Percentiles rank a stretch among this genome's conserved stretches.
Conservation (phyloP, 1,140 invertebrate species). For the Brachionus asplanchnoidis region DNA sequence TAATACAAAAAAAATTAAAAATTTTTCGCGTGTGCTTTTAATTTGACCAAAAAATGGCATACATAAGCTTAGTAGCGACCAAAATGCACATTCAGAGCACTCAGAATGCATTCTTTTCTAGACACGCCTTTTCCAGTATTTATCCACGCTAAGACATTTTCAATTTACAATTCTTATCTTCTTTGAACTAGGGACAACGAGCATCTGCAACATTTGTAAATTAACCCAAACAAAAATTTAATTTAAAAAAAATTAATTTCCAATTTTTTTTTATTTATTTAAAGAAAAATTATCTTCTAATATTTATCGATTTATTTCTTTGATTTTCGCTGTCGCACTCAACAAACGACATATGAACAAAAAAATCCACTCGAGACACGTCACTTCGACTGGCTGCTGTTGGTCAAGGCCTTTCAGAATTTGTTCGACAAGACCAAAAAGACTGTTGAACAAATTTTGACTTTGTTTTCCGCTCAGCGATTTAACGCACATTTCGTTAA, state of each 20-base stretch:
- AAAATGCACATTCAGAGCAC: not conserved
- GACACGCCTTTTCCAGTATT: not conserved
- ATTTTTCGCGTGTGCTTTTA: not conserved
- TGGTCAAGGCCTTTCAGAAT: not conserved
- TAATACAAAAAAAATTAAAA: not conserved
- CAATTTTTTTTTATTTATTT: not conserved
- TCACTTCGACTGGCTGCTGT: not conserved
- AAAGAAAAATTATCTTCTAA: no score
- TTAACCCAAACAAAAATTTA: not conserved
- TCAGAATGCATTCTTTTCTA: not conserved
- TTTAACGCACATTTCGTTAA: conserved; percentile 31
- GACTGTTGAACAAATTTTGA: not conserved
- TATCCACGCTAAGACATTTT: not conserved
- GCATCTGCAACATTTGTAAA: not conserved
- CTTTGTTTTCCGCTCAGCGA: not conserved
- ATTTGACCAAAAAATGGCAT: not conserved
- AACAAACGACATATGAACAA: conserved; percentile 19
- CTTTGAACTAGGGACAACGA: not conserved
- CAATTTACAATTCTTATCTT: not conserved
- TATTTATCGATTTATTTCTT: not conserved
- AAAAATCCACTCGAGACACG: conserved; percentile 22
- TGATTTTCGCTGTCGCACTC: not conserved
- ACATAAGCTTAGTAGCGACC: not conserved
- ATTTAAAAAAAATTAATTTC: not conserved
- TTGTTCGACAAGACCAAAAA: conserved; percentile 18